Evolutionary conservation across 2,113 vertebrate species (phyloP).

Genomic region (Macaca nemestrina): DNA sequence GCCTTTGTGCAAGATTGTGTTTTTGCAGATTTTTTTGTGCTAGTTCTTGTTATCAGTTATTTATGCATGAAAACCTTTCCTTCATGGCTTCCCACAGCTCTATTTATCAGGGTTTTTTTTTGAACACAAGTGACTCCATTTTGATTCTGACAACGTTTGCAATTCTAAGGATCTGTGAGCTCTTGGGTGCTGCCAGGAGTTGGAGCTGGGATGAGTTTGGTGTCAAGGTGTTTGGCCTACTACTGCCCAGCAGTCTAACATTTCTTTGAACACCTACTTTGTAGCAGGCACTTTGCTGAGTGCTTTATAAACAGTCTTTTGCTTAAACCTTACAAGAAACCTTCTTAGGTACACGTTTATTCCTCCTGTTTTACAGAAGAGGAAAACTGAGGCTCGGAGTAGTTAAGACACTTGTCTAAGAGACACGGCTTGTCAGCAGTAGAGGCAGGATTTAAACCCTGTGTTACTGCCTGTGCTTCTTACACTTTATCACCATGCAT

Average conservation of each 20-base stretch:
- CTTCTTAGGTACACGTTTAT: background rate
- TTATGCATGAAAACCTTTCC: background rate
- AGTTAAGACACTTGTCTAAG: background rate
- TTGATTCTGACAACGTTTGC: background rate
- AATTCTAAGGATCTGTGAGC: background rate
- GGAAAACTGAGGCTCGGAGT: background rate
- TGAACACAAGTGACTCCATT: background rate
- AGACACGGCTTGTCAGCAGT: background rate
- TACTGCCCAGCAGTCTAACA: background rate
- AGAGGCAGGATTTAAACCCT: background rate
- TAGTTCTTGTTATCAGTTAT: background rate
- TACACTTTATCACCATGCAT: background rate
- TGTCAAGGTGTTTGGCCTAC: slow-evolving; percentile 23
- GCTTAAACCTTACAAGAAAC: background rate
- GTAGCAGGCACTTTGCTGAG: background rate
- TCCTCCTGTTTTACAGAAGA: background rate
- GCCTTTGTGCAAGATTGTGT: background rate
- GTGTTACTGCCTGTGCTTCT: background rate
- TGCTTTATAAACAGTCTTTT: background rate
- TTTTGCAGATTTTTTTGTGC: background rate
- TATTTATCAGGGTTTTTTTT: background rate
- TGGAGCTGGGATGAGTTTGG: background rate
- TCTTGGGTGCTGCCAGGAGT: background rate
- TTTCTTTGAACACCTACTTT: slow-evolving; percentile 31
- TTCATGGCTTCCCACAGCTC: background rate